Conservation (phyloP, 2,113 vertebrate species). For the Brachionichthys hirsutus region DNA sequence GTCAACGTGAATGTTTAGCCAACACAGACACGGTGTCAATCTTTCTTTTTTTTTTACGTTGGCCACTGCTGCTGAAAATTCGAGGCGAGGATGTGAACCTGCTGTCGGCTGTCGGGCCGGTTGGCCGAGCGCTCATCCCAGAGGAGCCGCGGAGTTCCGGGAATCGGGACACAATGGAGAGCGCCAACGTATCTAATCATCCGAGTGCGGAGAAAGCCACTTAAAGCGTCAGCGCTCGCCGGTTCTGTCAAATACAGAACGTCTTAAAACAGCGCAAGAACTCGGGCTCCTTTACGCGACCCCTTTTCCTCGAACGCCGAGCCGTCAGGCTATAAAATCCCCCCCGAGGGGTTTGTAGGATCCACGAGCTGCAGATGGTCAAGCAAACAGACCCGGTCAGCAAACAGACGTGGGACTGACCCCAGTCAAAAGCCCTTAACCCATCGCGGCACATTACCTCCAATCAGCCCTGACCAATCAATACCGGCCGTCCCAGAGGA, state of each 20-base stretch:
- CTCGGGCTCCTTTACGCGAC: neutral
- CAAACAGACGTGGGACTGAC: constrained; percentile 65
- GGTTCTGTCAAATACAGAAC: constrained; percentile 1
- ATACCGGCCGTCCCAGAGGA: constrained; percentile 64
- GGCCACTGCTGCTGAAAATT: constrained; percentile 28
- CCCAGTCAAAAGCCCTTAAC: constrained; percentile 69
- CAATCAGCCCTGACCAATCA: constrained; percentile 73
- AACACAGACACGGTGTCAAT: constrained; percentile 45
- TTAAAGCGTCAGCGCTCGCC: neutral
- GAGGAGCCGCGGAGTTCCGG: constrained; percentile 47
- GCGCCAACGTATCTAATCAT: constrained; percentile 36
- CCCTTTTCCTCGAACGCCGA: neutral
- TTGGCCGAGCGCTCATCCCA: constrained; percentile 35
- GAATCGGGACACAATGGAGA: constrained; percentile 50
- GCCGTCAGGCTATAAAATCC: constrained; percentile 15
- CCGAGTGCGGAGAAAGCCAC: constrained; percentile 1
- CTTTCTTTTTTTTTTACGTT: constrained; percentile 28
- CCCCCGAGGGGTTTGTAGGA: constrained; percentile 35
- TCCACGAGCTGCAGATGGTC: constrained; percentile 71
- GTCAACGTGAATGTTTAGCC: constrained; percentile 44
- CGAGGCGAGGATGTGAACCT: constrained; percentile 60
- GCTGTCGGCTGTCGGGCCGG: constrained; percentile 63
- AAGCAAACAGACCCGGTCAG: constrained; percentile 58
- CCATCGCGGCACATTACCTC: constrained; percentile 63
- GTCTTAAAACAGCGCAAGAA: constrained; percentile 5